Evolutionary conservation across 1,140 invertebrate genomes (phyloP), one percentile per base, ranked within the genome.

Genomic region (Ips typographus): DNA sequence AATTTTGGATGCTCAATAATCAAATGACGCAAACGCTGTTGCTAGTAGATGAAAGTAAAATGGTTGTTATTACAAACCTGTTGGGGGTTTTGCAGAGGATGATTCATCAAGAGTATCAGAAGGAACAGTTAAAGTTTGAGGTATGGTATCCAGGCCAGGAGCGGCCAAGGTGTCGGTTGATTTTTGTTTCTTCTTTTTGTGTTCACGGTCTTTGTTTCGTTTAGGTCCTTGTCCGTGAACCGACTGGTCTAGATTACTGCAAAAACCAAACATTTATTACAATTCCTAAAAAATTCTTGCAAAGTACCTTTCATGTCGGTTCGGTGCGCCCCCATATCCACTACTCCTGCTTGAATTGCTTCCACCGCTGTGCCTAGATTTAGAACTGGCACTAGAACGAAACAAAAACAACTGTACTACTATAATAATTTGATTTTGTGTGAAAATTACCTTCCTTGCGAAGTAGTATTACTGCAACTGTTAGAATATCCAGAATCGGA

Each of bases 401-500:
- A 40, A n/a, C 1, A n/a, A 1, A 22, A 49, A 22, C 47, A 36
- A 36, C n/a, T 55, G 22, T 36, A 47, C 22, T 47, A 47, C 53
- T 6, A 56, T 6, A 56, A n/a, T 37, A 22, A 47, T 47, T 2
- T 47, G 0, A 56, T 56, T 56, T 56, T 5, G 7, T n/a, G 7
- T 2, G 6, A 67, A 70, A 47, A 51, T 76, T 76, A 91, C 90
- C 90, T 92, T 72, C 87, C 82, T 74, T 90, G 86, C 1, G 90
- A 91, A 75, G 90, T 89, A 68, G 88, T 90, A 79, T 91, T 90
- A 71, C 87, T 90, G 79, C 87, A 90, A 70, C 88, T 90, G 74
- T 89, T 91, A 0, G 90, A 90, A 77, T 91, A 91, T 1, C 86
- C 90, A 6, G 90, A 92, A 82, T 92, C 90, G 0, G 89, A 90